Base-by-base conservation (phyloP, 2,888 invertebrate genomes). In the Ophraella communa region DNA sequence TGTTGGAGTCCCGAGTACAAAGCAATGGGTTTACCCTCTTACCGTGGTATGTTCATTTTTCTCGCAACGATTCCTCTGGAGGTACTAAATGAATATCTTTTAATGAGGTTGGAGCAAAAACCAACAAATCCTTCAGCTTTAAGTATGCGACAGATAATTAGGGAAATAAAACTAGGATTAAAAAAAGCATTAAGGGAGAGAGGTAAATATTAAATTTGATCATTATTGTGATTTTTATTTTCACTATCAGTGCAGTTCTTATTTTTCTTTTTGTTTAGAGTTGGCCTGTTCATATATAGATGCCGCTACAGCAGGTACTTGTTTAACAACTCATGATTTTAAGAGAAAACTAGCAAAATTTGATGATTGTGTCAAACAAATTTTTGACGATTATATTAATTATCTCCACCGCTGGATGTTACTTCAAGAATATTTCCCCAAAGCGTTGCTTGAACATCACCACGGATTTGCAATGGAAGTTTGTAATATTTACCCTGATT, bases 51-150 rank as follows among this genome's bases (percentile, higher is more conserved):
- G 66, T 97, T 95, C 83, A 86, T 96, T 57, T 94, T 96, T 80
- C 86, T 97, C 14, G 89, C 93, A 65, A 88, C 91, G 55, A 89
- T 96, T 56, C 93, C 95, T 21, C 83, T 98, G 76, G 95, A 96
- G 81, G 90, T 96, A n/a, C 91, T 95, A 67, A 93, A 96, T 78
- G 96, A 97, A 82, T 96, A 95, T 83, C 84, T 97, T 45, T 84
- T 89, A 65, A 89, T 96, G 85, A 84, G 96, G 45, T 84, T 96
- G 39, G 95, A 96, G 78, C 90, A 92, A 66, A 89, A 91, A 63
- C 93, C 94, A 0, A 87, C 88, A 20, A 89, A 92, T 54, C 96
- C 96, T 0, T 95, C 94, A 54, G 90, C 92, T 5, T 86, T 96
- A 49, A 95, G 95, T 72, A 88, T 96, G 49, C 88, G 93, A 75